Conservation (phyloP, 2,113 vertebrate species). For the Oreochromis aureus region DNA sequence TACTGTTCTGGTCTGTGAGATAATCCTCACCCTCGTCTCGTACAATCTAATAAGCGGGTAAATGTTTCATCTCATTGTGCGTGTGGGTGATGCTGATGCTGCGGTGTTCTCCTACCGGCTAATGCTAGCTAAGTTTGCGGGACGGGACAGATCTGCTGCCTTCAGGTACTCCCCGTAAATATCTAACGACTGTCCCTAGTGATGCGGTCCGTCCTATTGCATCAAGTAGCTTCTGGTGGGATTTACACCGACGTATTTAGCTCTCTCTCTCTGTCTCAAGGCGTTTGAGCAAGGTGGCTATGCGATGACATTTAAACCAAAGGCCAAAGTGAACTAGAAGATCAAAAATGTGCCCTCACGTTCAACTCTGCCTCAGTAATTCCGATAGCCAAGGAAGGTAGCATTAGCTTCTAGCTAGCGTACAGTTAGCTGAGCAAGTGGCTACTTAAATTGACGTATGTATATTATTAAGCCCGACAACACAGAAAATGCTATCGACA, state of each 20-base stretch:
- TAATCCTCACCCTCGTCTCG: not conserved
- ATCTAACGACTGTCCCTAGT: rapidly evolving
- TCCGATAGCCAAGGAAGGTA: not conserved
- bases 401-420: not conserved
- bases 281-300: not conserved
- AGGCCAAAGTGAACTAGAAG: not conserved
- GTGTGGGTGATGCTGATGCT: conserved; percentile 2
- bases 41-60: not conserved
- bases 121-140: conserved; percentile 40
- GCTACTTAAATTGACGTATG: not conserved
- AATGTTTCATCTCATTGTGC: conserved; percentile 1
- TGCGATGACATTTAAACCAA: not conserved
- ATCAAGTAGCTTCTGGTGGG: not conserved
- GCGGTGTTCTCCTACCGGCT: conserved; percentile 18
- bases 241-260: not conserved
- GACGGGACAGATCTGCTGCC: conserved; percentile 33
- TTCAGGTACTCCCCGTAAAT: conserved; percentile 12
- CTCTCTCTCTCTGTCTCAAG: not conserved
- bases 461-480: not conserved
- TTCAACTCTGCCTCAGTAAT: not conserved
- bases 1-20: conserved; percentile 9
- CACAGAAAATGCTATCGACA: no score
- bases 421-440: not conserved
- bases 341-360: not conserved
- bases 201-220: not conserved